Evolutionary conservation across 2,113 vertebrate species (phyloP), one percentile per base, ranked within the genome.

Genomic region (Psilopogon haemacephalus): DNA sequence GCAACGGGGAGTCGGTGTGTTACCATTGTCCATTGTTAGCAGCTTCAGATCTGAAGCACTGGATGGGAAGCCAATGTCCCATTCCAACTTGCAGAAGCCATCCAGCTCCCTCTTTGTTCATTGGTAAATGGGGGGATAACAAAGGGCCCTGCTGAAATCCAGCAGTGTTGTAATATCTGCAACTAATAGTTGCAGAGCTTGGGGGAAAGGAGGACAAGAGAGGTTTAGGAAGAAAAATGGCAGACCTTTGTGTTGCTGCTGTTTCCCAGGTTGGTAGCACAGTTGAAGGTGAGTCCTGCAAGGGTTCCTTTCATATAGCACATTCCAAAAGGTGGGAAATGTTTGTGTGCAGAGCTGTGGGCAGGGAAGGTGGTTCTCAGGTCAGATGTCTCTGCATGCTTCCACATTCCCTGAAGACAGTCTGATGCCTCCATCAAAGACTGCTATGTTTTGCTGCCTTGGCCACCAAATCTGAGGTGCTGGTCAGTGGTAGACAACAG

Each of bases 21-120:
- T 84, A 82, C 94, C 94, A 92, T 94, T 94, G 89, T 94, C 82
- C 92, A 95, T 92, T 96, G 94, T 96, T 93, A 90, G 89, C 24
- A n/a, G 85, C 72, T 69, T 80, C 92, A 88, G 78, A 90, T 94
- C 78, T 94, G 81, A 87, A 67, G 81, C 64, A 7, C 87, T 0
- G 56, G 40, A 42, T 7, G 42, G 60, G 52, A 78, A 93, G 79
- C 89, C 89, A 89, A 4, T 35, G 35, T 85, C 94, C 60, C 82
- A 38, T 52, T 88, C 84, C 79, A 70, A 13, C 80, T 24, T 68
- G 78, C 84, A 74, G 89, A 73, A 94, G 74, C 75, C 91, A 89
- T 87, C 84, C 82, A 60, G 56, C 40, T 74, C 84, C 84, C 65
- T 56, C 90, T 94, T 86, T 84, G 76, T 84, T 70, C 8, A 1